Evolutionary conservation across 2,797 vertebrate genomes (phyloP).

Genomic region (Gallinago solitaria): DNA sequence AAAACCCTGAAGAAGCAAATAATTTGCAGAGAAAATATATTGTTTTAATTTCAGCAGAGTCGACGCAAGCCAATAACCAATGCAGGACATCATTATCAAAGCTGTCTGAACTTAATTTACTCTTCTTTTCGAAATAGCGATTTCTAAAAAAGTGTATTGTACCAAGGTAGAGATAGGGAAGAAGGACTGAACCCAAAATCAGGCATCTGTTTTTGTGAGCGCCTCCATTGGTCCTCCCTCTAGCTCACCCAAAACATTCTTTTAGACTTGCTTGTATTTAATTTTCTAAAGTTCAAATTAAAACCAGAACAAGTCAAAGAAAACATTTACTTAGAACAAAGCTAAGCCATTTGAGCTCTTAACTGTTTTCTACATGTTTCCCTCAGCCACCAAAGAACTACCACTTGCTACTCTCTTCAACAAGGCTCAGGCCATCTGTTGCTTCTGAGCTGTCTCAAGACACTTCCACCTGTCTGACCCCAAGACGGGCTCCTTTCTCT

Average conservation of each 20-base stretch:
- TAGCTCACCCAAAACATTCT: background rate
- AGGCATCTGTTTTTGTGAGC: background rate
- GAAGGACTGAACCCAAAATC: background rate
- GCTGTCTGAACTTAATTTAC: background rate
- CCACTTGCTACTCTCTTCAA: background rate
- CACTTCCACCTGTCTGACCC: too few relatives aligned
- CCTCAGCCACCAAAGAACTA: background rate
- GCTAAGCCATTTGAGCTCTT: background rate
- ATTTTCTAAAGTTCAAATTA: background rate
- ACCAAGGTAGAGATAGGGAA: background rate
- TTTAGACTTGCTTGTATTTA: background rate
- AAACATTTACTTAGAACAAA: background rate
- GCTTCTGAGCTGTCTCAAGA: background rate
- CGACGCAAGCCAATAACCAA: background rate
- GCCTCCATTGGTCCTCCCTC: background rate
- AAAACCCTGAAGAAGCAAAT: constrained; percentile 6
- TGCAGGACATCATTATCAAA: background rate
- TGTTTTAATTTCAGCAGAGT: constrained; percentile 28
- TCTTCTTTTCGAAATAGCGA: background rate
- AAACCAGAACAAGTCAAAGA: background rate
- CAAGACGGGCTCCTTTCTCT: background rate
- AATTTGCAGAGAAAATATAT: constrained; percentile 5
- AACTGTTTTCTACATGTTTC: background rate
- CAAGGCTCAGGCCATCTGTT: rapidly evolving
- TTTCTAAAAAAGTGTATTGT: background rate